phyloP scores from a whole-genome alignment of 2,888 invertebrate genomes.

The Chelonus formosanus region DNA sequence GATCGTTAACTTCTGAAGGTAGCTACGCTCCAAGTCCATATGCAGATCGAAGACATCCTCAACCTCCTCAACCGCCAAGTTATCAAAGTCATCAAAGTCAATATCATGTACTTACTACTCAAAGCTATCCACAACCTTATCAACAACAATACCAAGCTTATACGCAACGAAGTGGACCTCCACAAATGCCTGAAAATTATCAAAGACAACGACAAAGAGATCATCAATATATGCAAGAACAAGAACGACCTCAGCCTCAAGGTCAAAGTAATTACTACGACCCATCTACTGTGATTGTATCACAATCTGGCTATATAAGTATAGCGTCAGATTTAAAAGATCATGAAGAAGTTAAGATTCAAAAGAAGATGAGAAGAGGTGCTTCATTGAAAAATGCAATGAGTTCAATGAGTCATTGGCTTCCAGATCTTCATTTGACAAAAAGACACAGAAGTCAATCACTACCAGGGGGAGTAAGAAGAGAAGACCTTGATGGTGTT shows the following conservation, averaged over 20 bases:
- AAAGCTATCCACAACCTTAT: slow-evolving; percentile 57
- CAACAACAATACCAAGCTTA: slow-evolving; percentile 59
- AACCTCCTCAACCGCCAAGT: slow-evolving; percentile 60
- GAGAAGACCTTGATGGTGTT: slow-evolving; percentile 65
- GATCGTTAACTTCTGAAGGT: slow-evolving; percentile 58
- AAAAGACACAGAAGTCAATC: slow-evolving; percentile 85
- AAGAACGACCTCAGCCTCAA: slow-evolving; percentile 47
- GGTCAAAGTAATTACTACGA: slow-evolving; percentile 66
- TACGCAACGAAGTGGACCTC: slow-evolving; percentile 50
- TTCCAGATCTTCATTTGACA: slow-evolving; percentile 80
- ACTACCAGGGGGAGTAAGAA: slow-evolving; percentile 76
- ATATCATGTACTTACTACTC: slow-evolving; percentile 56
- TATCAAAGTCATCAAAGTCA: slow-evolving; percentile 57
- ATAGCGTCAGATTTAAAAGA: slow-evolving; percentile 76
- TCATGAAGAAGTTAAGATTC: slow-evolving; percentile 67
- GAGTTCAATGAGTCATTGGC: slow-evolving; percentile 81
- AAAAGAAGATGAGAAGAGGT: slow-evolving; percentile 75
- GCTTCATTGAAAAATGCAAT: slow-evolving; percentile 80
- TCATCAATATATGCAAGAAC: slow-evolving; percentile 55
- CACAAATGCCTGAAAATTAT: slow-evolving; percentile 54
- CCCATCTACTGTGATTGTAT: slow-evolving; percentile 73
- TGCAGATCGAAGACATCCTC: slow-evolving; percentile 56
- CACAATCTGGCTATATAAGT: slow-evolving; percentile 81
- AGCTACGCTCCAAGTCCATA: slow-evolving; percentile 58
- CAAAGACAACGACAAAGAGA: slow-evolving; percentile 59